Conservation (phyloP, 2,113 vertebrate genomes). For the Passer domesticus region DNA sequence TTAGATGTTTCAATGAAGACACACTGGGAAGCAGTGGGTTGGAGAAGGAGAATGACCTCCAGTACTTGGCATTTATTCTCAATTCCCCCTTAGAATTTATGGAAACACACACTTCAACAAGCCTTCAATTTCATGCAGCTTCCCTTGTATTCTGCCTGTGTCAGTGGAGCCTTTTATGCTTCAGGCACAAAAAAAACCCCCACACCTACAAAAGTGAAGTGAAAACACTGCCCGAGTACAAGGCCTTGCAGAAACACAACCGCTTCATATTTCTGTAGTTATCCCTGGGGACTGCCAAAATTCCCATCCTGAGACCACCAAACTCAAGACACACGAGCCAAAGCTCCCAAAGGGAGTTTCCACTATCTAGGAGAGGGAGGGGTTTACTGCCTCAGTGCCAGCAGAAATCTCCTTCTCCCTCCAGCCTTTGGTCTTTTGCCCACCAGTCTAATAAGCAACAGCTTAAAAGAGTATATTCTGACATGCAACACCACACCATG, state of each 20-base stretch:
- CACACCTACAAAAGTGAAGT: neutral
- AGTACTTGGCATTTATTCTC: neutral
- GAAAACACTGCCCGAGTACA: neutral
- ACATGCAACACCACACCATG: neutral
- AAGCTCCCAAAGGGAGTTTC: neutral
- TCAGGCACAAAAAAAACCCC: neutral
- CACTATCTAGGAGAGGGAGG: neutral
- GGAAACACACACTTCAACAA: neutral
- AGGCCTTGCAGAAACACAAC: neutral
- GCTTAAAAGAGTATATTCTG: neutral
- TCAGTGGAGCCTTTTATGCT: neutral
- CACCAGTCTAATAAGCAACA: neutral
- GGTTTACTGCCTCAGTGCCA: neutral
- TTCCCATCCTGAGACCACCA: neutral
- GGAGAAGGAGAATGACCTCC: neutral
- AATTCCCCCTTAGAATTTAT: neutral
- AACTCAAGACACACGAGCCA: neutral
- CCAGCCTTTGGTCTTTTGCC: neutral
- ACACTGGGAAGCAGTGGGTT: neutral
- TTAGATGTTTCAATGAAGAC: neutral
- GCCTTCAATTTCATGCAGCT: neutral
- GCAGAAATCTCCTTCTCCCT: neutral
- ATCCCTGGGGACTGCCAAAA: neutral
- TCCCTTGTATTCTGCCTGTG: accelerated
- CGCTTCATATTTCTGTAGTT: neutral